phyloP scores from a whole-genome alignment of 2,888 invertebrate genomes.

The Prenolepis imparis region DNA sequence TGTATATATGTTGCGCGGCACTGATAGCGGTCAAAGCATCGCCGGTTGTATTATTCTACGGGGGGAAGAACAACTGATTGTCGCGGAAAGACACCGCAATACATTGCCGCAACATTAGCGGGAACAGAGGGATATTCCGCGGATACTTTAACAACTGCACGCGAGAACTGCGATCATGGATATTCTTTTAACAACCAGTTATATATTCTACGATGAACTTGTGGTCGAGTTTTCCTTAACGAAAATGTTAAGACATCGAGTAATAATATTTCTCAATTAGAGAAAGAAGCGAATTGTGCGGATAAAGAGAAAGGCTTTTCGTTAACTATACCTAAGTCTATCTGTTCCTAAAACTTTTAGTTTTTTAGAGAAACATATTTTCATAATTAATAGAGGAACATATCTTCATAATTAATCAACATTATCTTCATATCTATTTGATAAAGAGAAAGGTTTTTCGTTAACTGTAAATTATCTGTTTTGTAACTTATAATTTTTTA shows the following conservation, averaged over 20 bases:
- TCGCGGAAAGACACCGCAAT: neutral
- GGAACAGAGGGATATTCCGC: neutral
- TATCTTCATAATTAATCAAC: no score
- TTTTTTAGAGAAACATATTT: no score
- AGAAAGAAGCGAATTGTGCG: neutral
- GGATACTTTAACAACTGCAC: neutral
- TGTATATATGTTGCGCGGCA: neutral
- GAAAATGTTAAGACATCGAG: neutral
- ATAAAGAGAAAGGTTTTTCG: neutral
- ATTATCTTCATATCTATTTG: no score
- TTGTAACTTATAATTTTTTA: no score
- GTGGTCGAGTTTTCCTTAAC: neutral
- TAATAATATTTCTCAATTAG: neutral
- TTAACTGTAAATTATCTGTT: no score
- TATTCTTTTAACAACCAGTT: neutral
- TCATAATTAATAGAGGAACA: no score
- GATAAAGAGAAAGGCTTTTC: neutral
- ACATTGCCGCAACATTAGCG: neutral
- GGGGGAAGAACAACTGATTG: slow-evolving; percentile 8
- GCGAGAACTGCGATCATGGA: neutral
- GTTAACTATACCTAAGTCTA: no score
- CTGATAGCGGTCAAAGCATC: neutral
- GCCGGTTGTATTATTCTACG: neutral
- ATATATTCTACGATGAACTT: neutral
- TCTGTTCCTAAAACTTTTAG: no score